Evolutionary conservation across 92 coral and sea anemone species (phyloP), one percentile per base, ranked within the genome.

Genomic region (Porites lobata): DNA sequence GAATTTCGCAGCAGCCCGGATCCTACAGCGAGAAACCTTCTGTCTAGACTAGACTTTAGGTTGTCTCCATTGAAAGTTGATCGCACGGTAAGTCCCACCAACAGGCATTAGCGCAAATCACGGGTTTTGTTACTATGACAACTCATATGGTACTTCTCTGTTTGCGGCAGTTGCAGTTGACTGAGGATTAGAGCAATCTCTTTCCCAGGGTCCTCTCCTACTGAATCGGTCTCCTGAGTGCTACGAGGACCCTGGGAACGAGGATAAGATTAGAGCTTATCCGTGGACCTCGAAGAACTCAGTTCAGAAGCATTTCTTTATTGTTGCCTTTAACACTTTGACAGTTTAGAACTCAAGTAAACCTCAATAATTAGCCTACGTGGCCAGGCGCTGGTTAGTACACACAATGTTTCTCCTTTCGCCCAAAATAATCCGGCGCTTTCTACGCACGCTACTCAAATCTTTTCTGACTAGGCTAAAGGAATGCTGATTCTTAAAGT

Each of bases 1-100:
- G 52, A 56, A 19, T 81, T 81, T 69, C 61, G 72, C 26, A 80
- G 75, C 52, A 65, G 63, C 38, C 84, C 74, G 7, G 21, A 66
- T 6, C 1, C 32, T 72, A 53, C 53, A 8, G 57, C 9, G 10
- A 15, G 22, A 24, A 51, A 66, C 51, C 5, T 80, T 62, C 38
- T 82, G 57, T 57, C 57, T 4, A 38, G 9, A 0, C 29, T 82
- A 4, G 3, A 15, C 38, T 57, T 82, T 29, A 56, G 38, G 38
- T 11, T 70, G 77, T 5, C 78, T 18, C 4, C 85, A 26, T 75
- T 67, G 8, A 81, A 47, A 11, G 20, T 20, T 15, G 76, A 69
- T 17, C 58, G 18, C 9, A 68, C 15, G 76, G 85, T 81, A 8
- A 52, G 85, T 4, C 38, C 67, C 11, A 17, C 29, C 17, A 14